phyloP scores from a whole-genome alignment of 64 coral and sea anemone species.

The Stylophora pistillata region DNA sequence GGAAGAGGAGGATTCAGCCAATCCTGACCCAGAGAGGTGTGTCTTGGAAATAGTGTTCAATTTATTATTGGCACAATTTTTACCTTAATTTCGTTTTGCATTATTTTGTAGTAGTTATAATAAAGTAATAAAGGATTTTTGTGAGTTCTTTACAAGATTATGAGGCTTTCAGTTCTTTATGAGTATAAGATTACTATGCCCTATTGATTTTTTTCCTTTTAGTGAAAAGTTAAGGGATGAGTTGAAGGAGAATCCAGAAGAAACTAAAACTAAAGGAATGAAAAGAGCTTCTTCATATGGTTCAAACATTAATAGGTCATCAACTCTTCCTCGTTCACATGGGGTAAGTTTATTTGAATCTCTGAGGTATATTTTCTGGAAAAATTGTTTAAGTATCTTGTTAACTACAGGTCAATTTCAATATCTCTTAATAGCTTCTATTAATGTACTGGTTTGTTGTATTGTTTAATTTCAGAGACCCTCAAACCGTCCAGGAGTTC shows the following conservation, averaged over 20 bases:
- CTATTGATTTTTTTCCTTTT: constrained; percentile 10
- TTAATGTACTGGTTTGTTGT: background rate
- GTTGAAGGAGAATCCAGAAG: constrained; percentile 46
- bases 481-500: background rate
- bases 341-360: constrained; percentile 31
- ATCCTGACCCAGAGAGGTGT: constrained; percentile 75
- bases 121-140: no score
- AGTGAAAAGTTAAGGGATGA: constrained; percentile 62
- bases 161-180: no score
- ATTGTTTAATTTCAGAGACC: constrained; percentile 12
- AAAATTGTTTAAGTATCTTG: background rate
- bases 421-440: no score
- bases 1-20: constrained; percentile 13
- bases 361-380: background rate
- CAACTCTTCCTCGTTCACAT: constrained; percentile 59
- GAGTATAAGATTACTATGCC: no score
- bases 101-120: no score
- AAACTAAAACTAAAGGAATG: constrained; percentile 12
- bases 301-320: constrained; percentile 10
- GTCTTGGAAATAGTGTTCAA: background rate
- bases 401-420: background rate
- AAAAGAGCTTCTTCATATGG: background rate
- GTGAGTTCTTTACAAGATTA: no score
- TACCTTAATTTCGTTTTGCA: background rate
- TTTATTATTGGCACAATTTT: no score